Base-by-base conservation (phyloP, 2,888 invertebrate genomes). In the Poecilus cupreus region DNA sequence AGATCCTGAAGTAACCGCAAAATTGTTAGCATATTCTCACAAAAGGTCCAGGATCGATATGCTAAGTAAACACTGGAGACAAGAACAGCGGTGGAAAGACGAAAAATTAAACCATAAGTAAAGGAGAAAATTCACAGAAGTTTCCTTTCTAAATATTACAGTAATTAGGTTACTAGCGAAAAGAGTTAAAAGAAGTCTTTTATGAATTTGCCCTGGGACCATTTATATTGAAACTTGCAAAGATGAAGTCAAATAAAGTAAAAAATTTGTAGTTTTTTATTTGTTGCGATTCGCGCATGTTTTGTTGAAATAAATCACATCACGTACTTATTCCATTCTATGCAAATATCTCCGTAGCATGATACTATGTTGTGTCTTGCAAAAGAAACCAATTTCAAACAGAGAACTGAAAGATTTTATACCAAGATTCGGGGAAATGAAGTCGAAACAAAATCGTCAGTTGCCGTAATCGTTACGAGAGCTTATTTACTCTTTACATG, bases 401-500 rank as follows among this genome's bases (percentile, higher is more conserved):
- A 24, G 18, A 20, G 22, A 54, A 54, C 54, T 54, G 20, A 26
- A 24, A 60, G 24, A 60, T 60, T 26, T 60, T 60, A n/a, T 26
- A 26, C 24, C 13, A 22, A 11, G 60, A 60, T 60, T 54, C n/a
- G 24, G 24, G 24, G 57, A 57, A 57, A 57, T 57, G 57, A 57
- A 57, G 57, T 57, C 18, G 24, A 57, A 60, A 26, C 60, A 60
- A 26, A 24, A 60, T 26, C 60, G 22, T 60, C 24, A 60, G 60
- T 60, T 60, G 60, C 18, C 22, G 20, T 18, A 60, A 60, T 60
- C 60, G 60, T 26, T 26, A 11, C 13, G 26, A 60, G 24, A 13
- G 60, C 60, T 60, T 60, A 60, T 60, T 60, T 24, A 60, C 32
- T 26, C 26, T 26, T 60, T 24, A 26, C 60, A 60, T 60, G 60